Evolutionary conservation across 2,113 vertebrate genomes (phyloP), one percentile per base, ranked within the genome.

Genomic region (Gasterosteus aculeatus): DNA sequence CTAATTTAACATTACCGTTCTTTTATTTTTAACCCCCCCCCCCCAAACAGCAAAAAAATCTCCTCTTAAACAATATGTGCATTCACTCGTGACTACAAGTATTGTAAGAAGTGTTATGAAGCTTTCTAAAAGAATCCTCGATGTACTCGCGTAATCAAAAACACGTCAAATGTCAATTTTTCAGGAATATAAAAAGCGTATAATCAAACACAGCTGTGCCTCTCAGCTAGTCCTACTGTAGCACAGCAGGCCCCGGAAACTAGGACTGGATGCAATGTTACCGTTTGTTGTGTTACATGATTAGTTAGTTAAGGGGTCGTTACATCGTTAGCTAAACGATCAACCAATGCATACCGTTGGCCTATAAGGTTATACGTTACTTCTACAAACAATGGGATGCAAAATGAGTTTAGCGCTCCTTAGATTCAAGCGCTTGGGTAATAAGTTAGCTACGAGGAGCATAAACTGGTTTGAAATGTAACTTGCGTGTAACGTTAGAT

Each of bases 211-310:
- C 33, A 47, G 10, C 4, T 22, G 60, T 39, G 3, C 16, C 7
- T 33, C 46, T 16, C 6, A 12, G 39, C 3, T 11, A n/a, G 10
- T 61, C 4, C 19, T 1, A 31, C 10, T 51, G 19, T 22, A 7
- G 10, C 2, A 9, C 16, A 51, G 39, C 2, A 42, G 7, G 26
- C 42, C 9, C 9, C 38, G 22, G 35, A 51, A 46, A 60, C 39
- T 10, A 7, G 3, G 10, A n/a, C 39, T 71, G 14, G 3, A 22
- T 70, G n/a, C 10, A 11, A 56, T 56, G 26, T 29, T 56, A 15
- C 4, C 54, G 61, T 49, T 60, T 70, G 69, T 69, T 68, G 44
- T 76, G 35, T 72, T 62, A 3, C 8, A 53, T 47, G 51, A 59
- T 11, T 19, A 46, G 60, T 69, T 54, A 22, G 19, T 72, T 26